Base-by-base conservation (phyloP, 2,797 vertebrate genomes). In the Capromys pilorides region DNA sequence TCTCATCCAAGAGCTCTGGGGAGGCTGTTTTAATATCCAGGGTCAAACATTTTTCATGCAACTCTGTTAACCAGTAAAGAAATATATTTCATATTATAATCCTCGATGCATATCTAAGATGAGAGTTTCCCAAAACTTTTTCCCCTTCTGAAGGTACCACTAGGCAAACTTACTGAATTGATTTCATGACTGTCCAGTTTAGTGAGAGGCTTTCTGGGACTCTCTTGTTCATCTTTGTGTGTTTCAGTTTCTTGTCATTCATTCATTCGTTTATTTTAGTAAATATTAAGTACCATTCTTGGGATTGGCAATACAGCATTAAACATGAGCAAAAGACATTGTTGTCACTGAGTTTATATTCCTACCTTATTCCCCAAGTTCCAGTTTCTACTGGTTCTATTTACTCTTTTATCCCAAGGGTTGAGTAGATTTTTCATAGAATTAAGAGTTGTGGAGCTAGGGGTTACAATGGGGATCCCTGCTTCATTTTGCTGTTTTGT, bases 51-150 rank as follows among this genome's bases (percentile, higher is more conserved):
- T 92, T 84, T 82, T 90, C 78, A 54, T 81, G 28, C 18, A 13
- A 2, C 61, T 67, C 86, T 88, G 79, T 83, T 54, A 86, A 71
- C 33, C 9, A 69, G 19, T 85, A 59, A 54, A 87, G 59, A 82
- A 85, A 87, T 77, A 45, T 39, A 80, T 86, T 96, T 96, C 90
- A 86, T 73, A 28, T 88, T 90, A 39, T n/a, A 93, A 18, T 95
- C 51, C 81, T 62, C 62, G 33, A 69, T 79, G 36, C 85, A 36
- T 88, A 66, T 86, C 77, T 86, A 45, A 90, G 96, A 59, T 51
- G 61, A 75, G 83, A 81, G 51, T 86, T 92, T 90, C 77, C 90
- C 49, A 45, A 66, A 97, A 71, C 36, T 82, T 31, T 73, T 83
- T 80, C 28, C 21, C 64, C 51, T 28, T 78, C 59, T 22, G 69